Evolutionary conservation across 2,797 vertebrate genomes (phyloP).

Genomic region (Ambastaia sidthimunki): DNA sequence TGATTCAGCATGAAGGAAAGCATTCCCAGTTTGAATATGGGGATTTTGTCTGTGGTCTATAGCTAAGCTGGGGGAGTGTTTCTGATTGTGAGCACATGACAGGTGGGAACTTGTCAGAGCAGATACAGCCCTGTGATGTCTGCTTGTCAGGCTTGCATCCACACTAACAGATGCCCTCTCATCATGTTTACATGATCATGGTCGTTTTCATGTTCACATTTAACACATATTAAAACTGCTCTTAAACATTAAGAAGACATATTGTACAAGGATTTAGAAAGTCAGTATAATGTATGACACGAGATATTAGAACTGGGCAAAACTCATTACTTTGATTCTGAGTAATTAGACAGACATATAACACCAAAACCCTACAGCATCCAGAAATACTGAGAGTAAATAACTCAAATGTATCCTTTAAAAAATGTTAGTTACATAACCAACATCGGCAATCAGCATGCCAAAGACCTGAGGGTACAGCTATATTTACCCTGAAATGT

Average conservation of each 20-base stretch:
- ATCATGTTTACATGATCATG: slow-evolving; percentile 3
- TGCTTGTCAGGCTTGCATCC: slow-evolving; percentile 17
- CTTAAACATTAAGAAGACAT: slow-evolving; percentile 4
- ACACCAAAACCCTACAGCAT: neutral
- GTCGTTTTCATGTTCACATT: slow-evolving; percentile 15
- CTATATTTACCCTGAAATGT: slow-evolving; percentile 81
- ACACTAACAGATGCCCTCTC: slow-evolving; percentile 6
- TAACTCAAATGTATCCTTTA: neutral
- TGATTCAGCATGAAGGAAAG: slow-evolving; percentile 48
- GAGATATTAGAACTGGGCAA: neutral
- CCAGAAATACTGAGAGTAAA: neutral
- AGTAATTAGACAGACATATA: neutral
- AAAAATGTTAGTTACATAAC: slow-evolving; percentile 28
- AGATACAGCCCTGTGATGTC: slow-evolving; percentile 3
- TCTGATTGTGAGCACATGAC: slow-evolving; percentile 7
- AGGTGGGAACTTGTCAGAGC: slow-evolving; percentile 18
- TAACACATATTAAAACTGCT: slow-evolving; percentile 7
- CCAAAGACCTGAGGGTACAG: slow-evolving; percentile 55
- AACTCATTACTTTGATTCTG: neutral
- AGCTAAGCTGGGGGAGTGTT: slow-evolving; percentile 47
- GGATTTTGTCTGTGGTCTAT: slow-evolving; percentile 22
- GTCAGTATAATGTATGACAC: no score
- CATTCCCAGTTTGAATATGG: slow-evolving; percentile 30
- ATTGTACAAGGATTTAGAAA: neutral
- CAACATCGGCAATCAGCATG: slow-evolving; percentile 48